These are phyloP conservation scores for Chelonia mydas DNA, from an alignment of 2,797 vertebrate species.

Conservation along the genomic window DNA sequence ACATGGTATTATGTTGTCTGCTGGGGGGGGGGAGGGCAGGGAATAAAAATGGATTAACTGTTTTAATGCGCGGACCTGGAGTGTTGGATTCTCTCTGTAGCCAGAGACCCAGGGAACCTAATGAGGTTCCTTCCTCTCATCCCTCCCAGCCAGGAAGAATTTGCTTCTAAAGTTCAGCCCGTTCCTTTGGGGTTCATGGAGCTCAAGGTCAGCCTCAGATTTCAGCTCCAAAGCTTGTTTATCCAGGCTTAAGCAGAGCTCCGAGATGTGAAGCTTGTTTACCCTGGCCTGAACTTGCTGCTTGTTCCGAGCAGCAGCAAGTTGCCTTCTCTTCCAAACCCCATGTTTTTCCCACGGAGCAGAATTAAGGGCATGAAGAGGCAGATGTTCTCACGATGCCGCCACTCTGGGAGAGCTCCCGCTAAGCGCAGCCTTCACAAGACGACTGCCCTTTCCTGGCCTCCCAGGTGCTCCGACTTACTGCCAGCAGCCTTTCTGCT, in stretches of 20 bases:
- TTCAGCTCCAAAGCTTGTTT: not conserved
- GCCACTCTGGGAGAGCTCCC: not conserved
- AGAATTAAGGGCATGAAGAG: not conserved
- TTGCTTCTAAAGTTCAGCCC: not conserved
- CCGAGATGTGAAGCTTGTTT: not conserved
- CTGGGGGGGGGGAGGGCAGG: too few relatives aligned
- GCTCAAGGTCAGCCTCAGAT: not conserved
- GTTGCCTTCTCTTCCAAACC: not conserved
- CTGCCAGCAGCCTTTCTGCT: not conserved
- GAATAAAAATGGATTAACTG: not conserved
- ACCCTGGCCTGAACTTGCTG: not conserved
- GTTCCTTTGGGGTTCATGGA: not conserved
- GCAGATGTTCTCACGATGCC: not conserved
- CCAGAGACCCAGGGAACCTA: not conserved
- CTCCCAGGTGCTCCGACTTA: not conserved
- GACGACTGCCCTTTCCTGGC: not conserved
- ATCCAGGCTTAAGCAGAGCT: not conserved
- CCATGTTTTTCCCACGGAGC: not conserved
- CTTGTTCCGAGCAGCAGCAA: not conserved
- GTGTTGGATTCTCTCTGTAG: not conserved
- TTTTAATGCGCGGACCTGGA: not conserved
- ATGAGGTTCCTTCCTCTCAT: not conserved
- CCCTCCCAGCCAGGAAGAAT: not conserved
- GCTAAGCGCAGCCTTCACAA: not conserved
- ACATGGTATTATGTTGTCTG: not conserved